Conservation (phyloP, 2,113 vertebrate genomes). For the Laticauda laticaudata region DNA sequence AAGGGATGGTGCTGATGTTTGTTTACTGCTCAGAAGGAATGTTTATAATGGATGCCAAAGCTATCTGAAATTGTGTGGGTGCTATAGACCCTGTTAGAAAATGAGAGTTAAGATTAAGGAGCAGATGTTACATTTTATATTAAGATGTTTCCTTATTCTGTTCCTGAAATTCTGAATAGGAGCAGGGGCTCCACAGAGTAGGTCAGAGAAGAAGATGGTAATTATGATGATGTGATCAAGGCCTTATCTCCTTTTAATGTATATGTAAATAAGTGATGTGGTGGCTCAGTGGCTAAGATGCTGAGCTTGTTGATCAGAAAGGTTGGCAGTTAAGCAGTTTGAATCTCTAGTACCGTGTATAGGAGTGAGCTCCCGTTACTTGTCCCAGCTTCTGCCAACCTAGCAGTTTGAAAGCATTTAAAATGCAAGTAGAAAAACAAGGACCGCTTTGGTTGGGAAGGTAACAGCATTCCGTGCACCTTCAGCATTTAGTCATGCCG, state of each 20-base stretch:
- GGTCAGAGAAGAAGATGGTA: background rate
- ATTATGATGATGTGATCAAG: background rate
- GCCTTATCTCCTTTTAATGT: background rate
- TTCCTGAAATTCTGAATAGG: background rate
- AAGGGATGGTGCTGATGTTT: background rate
- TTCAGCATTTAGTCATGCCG: no score
- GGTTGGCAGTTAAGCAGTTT: no score
- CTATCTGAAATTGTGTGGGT: background rate
- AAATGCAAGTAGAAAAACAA: no score
- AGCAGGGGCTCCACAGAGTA: background rate
- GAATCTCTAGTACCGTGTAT: no score
- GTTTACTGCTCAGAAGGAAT: background rate
- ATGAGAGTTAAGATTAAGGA: background rate
- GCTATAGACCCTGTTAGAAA: background rate
- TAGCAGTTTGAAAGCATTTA: no score
- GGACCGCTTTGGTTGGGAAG: no score
- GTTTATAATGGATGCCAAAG: background rate
- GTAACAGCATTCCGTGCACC: no score
- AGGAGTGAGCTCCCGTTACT: no score
- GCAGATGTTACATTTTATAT: background rate
- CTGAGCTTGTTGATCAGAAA: no score
- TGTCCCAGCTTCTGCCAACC: no score
- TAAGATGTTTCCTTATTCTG: background rate
- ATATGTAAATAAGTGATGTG: background rate
- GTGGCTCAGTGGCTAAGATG: no score